A percentile compares a stretch with the other conserved stretches of the same genome.
These are phyloP conservation scores for Anisognathus igniventris DNA, from an alignment of 2,797 vertebrate species.

Conservation along the genomic window DNA sequence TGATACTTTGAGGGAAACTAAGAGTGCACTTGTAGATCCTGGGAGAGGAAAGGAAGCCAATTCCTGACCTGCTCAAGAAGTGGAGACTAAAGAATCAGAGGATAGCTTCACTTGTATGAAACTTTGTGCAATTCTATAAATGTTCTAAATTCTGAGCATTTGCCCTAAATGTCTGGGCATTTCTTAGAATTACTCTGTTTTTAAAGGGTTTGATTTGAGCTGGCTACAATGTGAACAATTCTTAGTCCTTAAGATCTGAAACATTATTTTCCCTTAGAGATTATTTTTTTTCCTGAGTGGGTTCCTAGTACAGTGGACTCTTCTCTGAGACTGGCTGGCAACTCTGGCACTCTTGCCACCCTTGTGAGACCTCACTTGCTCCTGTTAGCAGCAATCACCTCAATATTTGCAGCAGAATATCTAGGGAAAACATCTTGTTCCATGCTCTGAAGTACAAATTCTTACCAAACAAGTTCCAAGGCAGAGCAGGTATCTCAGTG, in stretches of 20 bases:
- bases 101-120: background rate
- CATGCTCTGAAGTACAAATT: background rate
- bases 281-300: background rate
- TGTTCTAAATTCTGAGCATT: background rate
- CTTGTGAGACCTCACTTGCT: background rate
- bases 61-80: background rate
- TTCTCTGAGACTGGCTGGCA: background rate
- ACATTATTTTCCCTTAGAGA: background rate
- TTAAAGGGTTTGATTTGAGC: background rate
- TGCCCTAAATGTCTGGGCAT: background rate
- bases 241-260: background rate
- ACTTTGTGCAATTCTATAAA: background rate
- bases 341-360: background rate
- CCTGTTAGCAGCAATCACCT: background rate
- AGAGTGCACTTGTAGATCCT: background rate
- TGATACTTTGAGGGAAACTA: background rate
- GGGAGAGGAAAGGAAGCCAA: background rate
- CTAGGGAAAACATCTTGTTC: background rate
- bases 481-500: background rate
- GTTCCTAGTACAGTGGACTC: background rate
- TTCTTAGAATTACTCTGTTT: background rate
- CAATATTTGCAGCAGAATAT: background rate
- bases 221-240: background rate
- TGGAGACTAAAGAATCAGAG: background rate
- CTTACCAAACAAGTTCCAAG: background rate